phyloP scores from a whole-genome alignment of 1,140 invertebrate species.

The Charaxes varanes region DNA sequence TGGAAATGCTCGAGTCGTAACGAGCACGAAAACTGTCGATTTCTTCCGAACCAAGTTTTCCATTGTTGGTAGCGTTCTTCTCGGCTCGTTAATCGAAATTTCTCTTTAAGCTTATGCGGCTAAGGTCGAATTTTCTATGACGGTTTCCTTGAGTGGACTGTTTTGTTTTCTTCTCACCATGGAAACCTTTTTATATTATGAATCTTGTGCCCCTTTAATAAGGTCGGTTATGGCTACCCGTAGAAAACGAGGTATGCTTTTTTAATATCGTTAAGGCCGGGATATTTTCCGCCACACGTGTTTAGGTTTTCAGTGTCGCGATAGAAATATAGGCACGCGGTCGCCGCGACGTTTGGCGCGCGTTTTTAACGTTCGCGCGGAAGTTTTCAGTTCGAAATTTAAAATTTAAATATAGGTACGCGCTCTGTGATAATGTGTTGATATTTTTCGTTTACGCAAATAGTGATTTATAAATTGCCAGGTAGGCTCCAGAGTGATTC shows the following conservation, averaged over 20 bases:
- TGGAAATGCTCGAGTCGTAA: conserved; percentile 24
- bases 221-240: conserved; percentile 11
- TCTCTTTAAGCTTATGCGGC: conserved; percentile 5
- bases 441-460: too few relatives aligned
- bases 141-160: background rate
- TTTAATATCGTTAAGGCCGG: conserved; percentile 9
- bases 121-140: conserved; percentile 18
- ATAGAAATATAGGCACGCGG: conserved; percentile 33
- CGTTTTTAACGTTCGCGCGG: conserved; percentile 25
- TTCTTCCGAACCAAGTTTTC: conserved; percentile 23
- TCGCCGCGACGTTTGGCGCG: conserved; percentile 23
- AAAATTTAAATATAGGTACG: conserved; percentile 36
- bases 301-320: conserved; percentile 52
- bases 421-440: too few relatives aligned
- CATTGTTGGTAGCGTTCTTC: conserved; percentile 17
- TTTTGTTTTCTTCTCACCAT: conserved; percentile 17
- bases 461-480: too few relatives aligned
- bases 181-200: conserved; percentile 2
- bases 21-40: conserved; percentile 21
- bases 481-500: too few relatives aligned
- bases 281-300: conserved; percentile 48
- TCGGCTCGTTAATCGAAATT: background rate
- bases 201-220: conserved; percentile 7
- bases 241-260: conserved; percentile 9
- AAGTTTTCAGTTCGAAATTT: conserved; percentile 34